Evolutionary conservation across 2,113 vertebrate species (phyloP).

Genomic region (Heterocephalus glaber): DNA sequence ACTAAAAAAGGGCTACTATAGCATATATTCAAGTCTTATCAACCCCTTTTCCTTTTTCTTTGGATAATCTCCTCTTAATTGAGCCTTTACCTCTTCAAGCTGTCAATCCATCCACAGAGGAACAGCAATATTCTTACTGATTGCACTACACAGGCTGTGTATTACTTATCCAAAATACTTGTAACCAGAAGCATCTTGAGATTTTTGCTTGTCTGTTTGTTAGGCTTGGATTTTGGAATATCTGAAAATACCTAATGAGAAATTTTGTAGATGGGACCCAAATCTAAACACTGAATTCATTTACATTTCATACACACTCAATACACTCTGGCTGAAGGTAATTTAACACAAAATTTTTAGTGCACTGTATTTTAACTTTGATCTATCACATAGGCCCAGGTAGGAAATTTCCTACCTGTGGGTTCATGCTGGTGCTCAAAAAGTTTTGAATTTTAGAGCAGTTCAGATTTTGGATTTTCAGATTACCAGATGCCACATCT

Average conservation of each 20-base stretch:
- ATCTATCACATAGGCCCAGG: not conserved
- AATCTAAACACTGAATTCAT: not conserved
- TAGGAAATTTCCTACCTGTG: not conserved
- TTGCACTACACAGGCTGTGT: not conserved
- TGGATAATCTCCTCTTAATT: not conserved
- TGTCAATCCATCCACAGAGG: not conserved
- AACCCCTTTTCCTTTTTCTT: not conserved
- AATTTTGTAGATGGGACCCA: not conserved
- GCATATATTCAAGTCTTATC: not conserved
- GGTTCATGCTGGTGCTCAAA: not conserved
- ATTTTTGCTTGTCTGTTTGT: not conserved
- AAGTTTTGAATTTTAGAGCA: not conserved
- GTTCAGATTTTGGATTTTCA: not conserved
- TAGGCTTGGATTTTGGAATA: not conserved
- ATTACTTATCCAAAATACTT: not conserved
- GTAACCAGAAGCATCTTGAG: not conserved
- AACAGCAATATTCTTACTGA: not conserved
- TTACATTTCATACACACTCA: not conserved
- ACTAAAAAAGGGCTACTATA: not conserved
- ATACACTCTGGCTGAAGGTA: not conserved
- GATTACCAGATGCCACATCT: not conserved
- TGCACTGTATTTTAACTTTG: not conserved
- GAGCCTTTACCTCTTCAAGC: not conserved
- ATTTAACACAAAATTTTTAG: not conserved
- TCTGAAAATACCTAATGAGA: not conserved